phyloP scores from a whole-genome alignment of 1,140 invertebrate genomes.

The Pteromalus puparum region DNA sequence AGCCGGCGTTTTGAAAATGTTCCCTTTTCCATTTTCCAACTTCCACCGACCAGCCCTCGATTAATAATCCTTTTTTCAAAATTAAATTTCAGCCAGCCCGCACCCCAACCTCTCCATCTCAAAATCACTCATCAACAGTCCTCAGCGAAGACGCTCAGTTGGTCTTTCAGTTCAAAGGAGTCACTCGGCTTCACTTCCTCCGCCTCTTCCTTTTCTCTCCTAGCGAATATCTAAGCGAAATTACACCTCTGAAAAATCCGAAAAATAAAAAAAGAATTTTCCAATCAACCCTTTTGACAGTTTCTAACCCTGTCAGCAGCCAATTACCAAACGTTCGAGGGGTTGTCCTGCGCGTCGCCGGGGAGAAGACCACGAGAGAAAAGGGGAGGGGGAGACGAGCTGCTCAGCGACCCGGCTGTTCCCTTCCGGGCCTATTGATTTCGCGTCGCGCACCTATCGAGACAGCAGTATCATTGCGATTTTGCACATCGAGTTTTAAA shows the following conservation, averaged over 20 bases:
- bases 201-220: neutral
- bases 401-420: constrained; percentile 29
- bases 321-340: neutral
- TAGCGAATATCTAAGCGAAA: neutral
- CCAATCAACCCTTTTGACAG: neutral
- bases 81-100: no score
- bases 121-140: neutral
- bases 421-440: constrained; percentile 63
- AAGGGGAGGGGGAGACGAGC: neutral
- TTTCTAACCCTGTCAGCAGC: neutral
- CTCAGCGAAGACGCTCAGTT: neutral
- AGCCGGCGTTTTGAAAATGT: neutral
- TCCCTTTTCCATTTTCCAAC: neutral
- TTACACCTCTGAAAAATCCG: neutral
- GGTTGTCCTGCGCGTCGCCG: neutral
- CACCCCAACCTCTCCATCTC: neutral
- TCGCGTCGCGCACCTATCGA: constrained; percentile 19
- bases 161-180: neutral
- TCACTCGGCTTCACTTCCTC: constrained; percentile 7
- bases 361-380: neutral
- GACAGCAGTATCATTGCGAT: neutral
- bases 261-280: neutral
- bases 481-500: constrained; percentile 32
- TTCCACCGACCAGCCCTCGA: no score
- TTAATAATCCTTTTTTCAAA: no score